phyloP scores from a whole-genome alignment of 64 coral and sea anemone species.

The Stichodactyla helianthus region DNA sequence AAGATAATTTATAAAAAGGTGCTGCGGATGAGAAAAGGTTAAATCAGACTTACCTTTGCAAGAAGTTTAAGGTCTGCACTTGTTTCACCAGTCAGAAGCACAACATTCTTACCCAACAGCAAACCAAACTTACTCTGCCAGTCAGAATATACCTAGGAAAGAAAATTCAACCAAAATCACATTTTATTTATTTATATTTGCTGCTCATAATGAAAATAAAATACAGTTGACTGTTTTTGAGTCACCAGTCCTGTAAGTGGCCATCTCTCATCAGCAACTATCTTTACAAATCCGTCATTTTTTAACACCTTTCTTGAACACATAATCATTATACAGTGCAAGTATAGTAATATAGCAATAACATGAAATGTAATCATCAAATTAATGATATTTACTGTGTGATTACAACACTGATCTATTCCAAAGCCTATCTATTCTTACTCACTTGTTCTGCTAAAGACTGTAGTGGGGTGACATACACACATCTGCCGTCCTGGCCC shows the following conservation, averaged over 20 bases:
- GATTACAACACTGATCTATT: no score
- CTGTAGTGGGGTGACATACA: constrained; percentile 89
- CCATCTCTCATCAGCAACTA: no score
- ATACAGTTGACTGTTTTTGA: no score
- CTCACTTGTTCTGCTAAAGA: constrained; percentile 93
- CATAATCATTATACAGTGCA: no score
- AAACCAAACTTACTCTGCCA: constrained; percentile 98
- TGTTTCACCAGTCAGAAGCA: constrained; percentile 92
- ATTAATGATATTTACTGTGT: no score
- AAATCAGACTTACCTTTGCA: constrained; percentile 58
- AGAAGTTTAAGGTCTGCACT: constrained; percentile 97
- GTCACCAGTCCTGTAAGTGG: no score
- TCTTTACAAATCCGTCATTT: no score
- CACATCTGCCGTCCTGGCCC: constrained; percentile 72
- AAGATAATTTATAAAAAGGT: neutral
- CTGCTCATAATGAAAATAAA: no score
- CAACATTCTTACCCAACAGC: constrained; percentile 93
- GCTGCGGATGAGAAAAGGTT: neutral
- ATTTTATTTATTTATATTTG: no score
- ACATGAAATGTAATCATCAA: no score
- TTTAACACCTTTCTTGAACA: no score
- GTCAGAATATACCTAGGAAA: constrained; percentile 83
- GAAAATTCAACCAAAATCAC: neutral
- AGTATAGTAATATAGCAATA: no score
- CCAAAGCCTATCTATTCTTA: neutral